Evolutionary conservation across 2,113 vertebrate species (phyloP).

Genomic region (Gopherus evgoodei): DNA sequence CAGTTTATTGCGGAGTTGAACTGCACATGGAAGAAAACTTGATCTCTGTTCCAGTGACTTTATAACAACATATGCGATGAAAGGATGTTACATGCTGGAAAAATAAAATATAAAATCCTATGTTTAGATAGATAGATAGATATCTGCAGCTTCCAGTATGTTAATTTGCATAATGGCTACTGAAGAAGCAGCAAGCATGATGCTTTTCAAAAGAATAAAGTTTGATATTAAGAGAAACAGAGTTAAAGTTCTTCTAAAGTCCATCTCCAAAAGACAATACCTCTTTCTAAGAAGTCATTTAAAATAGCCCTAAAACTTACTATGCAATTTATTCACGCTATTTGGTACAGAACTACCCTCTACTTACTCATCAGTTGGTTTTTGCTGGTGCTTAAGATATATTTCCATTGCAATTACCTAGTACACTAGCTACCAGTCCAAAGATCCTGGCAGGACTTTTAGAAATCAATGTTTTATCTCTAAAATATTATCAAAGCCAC

Average conservation of each 20-base stretch:
- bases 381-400: background rate
- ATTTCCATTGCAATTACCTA: background rate
- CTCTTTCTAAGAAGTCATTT: background rate
- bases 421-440: background rate
- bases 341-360: background rate
- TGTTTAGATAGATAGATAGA: fast-evolving
- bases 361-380: background rate
- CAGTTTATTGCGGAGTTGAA: background rate
- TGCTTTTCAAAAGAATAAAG: background rate
- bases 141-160: fast-evolving
- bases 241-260: background rate
- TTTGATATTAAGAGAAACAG: background rate
- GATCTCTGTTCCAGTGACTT: background rate
- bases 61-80: background rate
- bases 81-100: background rate
- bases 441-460: background rate
- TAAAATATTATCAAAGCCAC: background rate
- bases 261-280: background rate
- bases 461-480: background rate
- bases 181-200: background rate
- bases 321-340: background rate
- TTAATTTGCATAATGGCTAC: fast-evolving
- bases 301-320: background rate
- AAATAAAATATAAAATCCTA: fast-evolving
- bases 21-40: background rate